Percentiles rank a stretch among this genome's conserved stretches.
These are phyloP conservation scores for Podilymbus podiceps DNA, from an alignment of 2,113 vertebrate genomes.

Conservation along the genomic window DNA sequence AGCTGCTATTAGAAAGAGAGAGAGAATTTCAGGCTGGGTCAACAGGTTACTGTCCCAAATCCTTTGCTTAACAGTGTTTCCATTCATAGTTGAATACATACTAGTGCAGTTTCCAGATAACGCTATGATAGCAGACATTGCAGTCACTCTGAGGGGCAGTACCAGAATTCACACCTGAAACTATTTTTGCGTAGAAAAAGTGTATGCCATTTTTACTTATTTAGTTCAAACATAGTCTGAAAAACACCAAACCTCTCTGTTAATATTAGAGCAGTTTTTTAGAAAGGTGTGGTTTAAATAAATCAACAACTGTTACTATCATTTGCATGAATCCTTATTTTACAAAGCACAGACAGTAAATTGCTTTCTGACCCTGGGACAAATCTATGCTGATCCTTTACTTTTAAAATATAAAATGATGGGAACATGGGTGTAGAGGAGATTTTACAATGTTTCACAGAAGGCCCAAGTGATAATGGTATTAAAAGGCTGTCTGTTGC, in stretches of 20 bases:
- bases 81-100: background rate
- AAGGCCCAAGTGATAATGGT: background rate
- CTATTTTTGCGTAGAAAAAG: background rate
- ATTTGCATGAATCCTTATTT: background rate
- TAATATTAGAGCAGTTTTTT: background rate
- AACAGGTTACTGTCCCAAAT: background rate
- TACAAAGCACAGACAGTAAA: background rate
- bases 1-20: background rate
- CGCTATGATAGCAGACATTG: background rate
- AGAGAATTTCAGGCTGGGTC: background rate
- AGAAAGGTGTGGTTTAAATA: background rate
- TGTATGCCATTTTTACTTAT: background rate
- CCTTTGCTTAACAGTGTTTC: background rate
- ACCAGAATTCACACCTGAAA: background rate
- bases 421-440: background rate
- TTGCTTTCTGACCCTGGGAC: background rate
- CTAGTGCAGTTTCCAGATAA: background rate
- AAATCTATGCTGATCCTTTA: background rate
- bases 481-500: background rate
- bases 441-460: background rate
- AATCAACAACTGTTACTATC: background rate
- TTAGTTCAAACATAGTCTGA: background rate
- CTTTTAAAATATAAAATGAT: background rate
- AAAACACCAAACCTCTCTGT: background rate
- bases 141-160: background rate